phyloP scores from a whole-genome alignment of 2,113 vertebrate genomes.

The Neolamprologus kungweensis region DNA sequence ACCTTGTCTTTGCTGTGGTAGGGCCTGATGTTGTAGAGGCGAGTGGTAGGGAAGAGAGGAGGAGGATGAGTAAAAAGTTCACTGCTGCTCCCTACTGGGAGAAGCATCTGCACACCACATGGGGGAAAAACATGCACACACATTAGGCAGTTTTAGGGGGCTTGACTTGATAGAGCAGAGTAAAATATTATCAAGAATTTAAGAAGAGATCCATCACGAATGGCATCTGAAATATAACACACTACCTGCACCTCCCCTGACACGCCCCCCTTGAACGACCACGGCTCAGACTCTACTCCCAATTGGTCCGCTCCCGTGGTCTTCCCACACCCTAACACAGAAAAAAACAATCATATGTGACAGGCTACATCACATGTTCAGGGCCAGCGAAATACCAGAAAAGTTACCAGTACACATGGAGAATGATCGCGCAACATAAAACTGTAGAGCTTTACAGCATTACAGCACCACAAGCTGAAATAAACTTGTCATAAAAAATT shows the following conservation, averaged over 20 bases:
- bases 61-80: constrained; percentile 84
- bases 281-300: constrained; percentile 74
- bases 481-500: background rate
- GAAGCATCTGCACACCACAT: constrained; percentile 70
- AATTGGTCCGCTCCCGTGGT: constrained; percentile 58
- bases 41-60: constrained; percentile 76
- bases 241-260: constrained; percentile 83
- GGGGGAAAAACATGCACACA: background rate
- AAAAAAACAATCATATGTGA: background rate
- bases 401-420: background rate
- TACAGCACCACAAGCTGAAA: background rate
- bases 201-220: background rate
- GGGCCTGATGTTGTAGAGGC: constrained; percentile 76
- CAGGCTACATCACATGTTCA: background rate
- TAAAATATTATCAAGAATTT: background rate
- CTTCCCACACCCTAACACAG: constrained; percentile 75
- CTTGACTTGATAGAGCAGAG: background rate
- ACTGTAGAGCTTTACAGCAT: background rate
- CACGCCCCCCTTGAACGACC: constrained; percentile 76
- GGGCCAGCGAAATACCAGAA: background rate
- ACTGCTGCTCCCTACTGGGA: constrained; percentile 74
- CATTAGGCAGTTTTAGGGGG: background rate
- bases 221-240: background rate
- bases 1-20: constrained; percentile 81
- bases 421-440: background rate